These are phyloP conservation scores for Podarcis cretensis DNA, from an alignment of 2,113 vertebrate species.

Conservation along the genomic window DNA sequence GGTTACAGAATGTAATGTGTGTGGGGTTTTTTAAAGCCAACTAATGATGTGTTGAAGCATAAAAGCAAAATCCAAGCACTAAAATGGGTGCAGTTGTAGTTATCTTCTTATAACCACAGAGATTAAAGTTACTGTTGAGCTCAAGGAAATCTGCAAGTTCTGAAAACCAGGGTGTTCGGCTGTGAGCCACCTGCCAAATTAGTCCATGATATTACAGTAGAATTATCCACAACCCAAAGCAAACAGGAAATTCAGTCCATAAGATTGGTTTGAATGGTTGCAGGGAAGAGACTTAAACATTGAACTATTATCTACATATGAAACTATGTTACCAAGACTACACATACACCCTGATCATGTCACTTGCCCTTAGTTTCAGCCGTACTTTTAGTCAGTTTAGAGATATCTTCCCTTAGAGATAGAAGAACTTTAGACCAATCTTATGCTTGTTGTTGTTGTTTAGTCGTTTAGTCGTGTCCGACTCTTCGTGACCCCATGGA, in stretches of 20 bases:
- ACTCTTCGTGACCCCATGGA: no score
- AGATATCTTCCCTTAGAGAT: no score
- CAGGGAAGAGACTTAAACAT: neutral
- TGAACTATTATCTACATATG: neutral
- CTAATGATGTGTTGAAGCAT: neutral
- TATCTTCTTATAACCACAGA: neutral
- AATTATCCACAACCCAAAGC: neutral
- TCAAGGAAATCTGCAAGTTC: neutral
- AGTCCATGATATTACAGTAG: neutral
- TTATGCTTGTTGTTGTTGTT: no score
- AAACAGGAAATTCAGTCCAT: neutral
- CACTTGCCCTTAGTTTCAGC: no score
- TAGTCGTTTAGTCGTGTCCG: no score
- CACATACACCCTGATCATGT: no score
- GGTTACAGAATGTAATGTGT: neutral
- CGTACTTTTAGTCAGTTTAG: no score
- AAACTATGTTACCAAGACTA: no score
- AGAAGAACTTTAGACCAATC: no score
- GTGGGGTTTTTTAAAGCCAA: no score
- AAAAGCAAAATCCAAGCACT: neutral
- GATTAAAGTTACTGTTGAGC: neutral
- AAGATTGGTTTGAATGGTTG: neutral
- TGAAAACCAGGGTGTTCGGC: neutral
- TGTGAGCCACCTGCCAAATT: neutral
- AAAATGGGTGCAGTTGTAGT: neutral